These are phyloP conservation scores for Octodon degus DNA, from an alignment of 2,113 vertebrate species.

Conservation along the genomic window DNA sequence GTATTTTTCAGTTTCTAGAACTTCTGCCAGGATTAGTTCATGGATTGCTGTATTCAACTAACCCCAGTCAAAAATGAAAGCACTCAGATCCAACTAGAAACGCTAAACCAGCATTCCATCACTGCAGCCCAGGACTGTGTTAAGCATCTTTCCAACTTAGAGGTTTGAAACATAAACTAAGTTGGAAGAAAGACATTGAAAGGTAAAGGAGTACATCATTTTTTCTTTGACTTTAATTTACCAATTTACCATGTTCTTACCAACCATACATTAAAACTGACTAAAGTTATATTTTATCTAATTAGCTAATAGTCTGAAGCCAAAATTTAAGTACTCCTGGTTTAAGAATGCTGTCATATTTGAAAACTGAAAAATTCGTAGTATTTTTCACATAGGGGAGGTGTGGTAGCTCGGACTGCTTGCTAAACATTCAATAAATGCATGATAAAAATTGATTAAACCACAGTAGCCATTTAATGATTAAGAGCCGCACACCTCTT, in stretches of 20 bases:
- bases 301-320: constrained; percentile 61
- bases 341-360: constrained; percentile 51
- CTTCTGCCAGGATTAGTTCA: not conserved
- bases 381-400: not conserved
- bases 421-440: constrained; percentile 61
- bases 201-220: constrained; percentile 65
- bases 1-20: not conserved
- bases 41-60: not conserved
- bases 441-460: constrained; percentile 68
- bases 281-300: constrained; percentile 67
- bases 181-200: constrained; percentile 63
- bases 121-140: not conserved
- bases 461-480: constrained; percentile 44
- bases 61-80: not conserved
- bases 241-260: constrained; percentile 25
- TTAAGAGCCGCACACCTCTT: constrained; percentile 27
- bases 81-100: not conserved
- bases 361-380: constrained; percentile 56
- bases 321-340: constrained; percentile 46
- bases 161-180: not conserved
- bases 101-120: not conserved
- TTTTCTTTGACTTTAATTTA: constrained; percentile 80
- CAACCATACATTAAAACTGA: constrained; percentile 63
- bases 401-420: constrained; percentile 39
- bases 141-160: not conserved